Conservation (phyloP, 2,888 invertebrate genomes). For the Conus canariensis region DNA sequence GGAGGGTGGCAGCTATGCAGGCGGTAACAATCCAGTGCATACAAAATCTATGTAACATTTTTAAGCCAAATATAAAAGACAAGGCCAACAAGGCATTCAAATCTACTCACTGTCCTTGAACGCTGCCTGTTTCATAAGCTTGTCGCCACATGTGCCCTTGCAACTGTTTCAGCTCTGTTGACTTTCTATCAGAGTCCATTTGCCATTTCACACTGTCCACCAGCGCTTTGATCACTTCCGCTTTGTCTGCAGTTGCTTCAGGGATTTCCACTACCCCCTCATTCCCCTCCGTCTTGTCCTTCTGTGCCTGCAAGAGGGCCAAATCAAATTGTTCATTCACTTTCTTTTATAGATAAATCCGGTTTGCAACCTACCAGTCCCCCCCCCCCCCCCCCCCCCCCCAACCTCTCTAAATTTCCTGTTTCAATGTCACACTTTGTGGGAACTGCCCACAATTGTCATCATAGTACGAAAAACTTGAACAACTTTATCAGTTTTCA, state of each 20-base stretch:
- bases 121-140: slow-evolving; percentile 88
- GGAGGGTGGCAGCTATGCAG: no score
- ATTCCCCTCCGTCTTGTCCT: slow-evolving; percentile 80
- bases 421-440: no score
- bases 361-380: neutral
- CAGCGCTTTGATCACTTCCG: slow-evolving; percentile 82
- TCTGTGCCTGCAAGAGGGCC: slow-evolving; percentile 55
- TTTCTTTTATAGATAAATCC: neutral
- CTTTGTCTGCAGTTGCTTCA: slow-evolving; percentile 64
- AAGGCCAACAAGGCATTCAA: no score
- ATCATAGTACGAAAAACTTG: no score
- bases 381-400: no score
- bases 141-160: slow-evolving; percentile 94
- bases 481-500: no score
- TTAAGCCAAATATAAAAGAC: no score
- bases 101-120: slow-evolving; percentile 92
- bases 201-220: slow-evolving; percentile 88
- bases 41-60: no score
- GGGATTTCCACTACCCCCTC: slow-evolving; percentile 80
- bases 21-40: no score
- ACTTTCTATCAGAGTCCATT: slow-evolving; percentile 90
- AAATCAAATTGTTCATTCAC: neutral
- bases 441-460: no score
- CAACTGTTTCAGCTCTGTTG: slow-evolving; percentile 89
- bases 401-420: no score